Conservation (phyloP, 2,888 invertebrate species). For the Synanthedon vespiformis region DNA sequence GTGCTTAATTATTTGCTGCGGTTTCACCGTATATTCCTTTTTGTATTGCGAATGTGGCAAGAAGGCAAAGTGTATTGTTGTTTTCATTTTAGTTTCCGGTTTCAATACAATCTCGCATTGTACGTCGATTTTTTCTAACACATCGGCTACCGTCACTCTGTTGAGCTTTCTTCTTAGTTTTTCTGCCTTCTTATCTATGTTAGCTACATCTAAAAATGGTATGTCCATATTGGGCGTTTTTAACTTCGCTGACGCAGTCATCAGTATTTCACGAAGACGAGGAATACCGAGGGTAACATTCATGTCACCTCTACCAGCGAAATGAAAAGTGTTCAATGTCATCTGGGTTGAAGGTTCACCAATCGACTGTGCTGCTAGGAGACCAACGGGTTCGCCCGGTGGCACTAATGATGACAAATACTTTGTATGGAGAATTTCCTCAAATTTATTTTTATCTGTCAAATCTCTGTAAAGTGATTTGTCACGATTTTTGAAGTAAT, state of each 20-base stretch:
- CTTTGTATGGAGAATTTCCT: constrained; percentile 81
- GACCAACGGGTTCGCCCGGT: constrained; percentile 96
- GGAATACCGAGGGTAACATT: constrained; percentile 99
- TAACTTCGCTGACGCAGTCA: constrained; percentile 93
- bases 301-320: constrained; percentile 99
- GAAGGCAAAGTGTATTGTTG: constrained; percentile 78
- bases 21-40: constrained; percentile 77
- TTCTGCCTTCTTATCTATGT: constrained; percentile 72
- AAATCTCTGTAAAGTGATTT: constrained; percentile 22
- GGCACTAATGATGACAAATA: constrained; percentile 81
- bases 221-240: constrained; percentile 98
- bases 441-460: constrained; percentile 65
- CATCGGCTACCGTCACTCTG: constrained; percentile 81
- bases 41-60: constrained; percentile 81
- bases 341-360: constrained; percentile 99
- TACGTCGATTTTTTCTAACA: constrained; percentile 79
- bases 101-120: constrained; percentile 66
- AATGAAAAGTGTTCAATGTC: constrained; percentile 99
- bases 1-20: constrained; percentile 76
- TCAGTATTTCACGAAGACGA: constrained; percentile 93
- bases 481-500: constrained; percentile 65
- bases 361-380: constrained; percentile 96
- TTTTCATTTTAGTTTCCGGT: constrained; percentile 72
- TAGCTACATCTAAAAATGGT: constrained; percentile 74
- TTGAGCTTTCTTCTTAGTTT: constrained; percentile 79